Evolutionary conservation across 2,113 vertebrate genomes (phyloP), one percentile per base, ranked within the genome.

Genomic region (Glareola pratincola): DNA sequence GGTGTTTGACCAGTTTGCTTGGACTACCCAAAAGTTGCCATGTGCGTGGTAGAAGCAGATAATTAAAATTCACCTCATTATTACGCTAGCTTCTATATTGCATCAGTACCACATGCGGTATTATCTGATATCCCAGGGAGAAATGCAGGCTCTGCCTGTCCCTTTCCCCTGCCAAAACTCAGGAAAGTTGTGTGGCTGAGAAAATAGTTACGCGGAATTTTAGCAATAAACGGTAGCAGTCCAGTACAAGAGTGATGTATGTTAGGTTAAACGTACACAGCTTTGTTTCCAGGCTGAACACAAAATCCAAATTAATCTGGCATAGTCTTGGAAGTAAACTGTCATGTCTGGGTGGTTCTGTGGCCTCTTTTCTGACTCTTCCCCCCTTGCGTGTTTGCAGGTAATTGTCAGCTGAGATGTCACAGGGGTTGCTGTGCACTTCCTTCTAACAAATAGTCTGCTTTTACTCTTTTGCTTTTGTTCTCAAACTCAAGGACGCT

Each of bases 41-140:
- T 10, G 30, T 11, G 23, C 2, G 17, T 37, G 45, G 50, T 53
- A 54, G 56, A 59, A 88, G 69, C 2, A 2, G n/a, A 24, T 68
- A 60, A 51, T 92, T 72, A 75, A 75, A 85, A 21, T 39, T 27
- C 45, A 3, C 15, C 29, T 56, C 18, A 27, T 75, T n/a, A 32
- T 67, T 47, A 37, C 12, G 0, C 16, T 73, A 8, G 15, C 16
- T 14, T 36, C 0, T 60, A 3, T 20, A 8, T 47, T 41, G 36
- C 57, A 14, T 56, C 53, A 21, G 36, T 37, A 72, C 8, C 39
- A 27, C 1, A 1, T 39, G 20, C 0, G 0, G 12, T 45, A 1
- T 75, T 69, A 15, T 30, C 30, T 34, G 2, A 47, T 23, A 18
- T 4, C 5, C 19, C 1, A 0, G 41, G 34, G 45, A 45, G 48